Evolutionary conservation across 2,797 vertebrate species (phyloP).

Genomic region (Poeciliopsis paucimaculata): DNA sequence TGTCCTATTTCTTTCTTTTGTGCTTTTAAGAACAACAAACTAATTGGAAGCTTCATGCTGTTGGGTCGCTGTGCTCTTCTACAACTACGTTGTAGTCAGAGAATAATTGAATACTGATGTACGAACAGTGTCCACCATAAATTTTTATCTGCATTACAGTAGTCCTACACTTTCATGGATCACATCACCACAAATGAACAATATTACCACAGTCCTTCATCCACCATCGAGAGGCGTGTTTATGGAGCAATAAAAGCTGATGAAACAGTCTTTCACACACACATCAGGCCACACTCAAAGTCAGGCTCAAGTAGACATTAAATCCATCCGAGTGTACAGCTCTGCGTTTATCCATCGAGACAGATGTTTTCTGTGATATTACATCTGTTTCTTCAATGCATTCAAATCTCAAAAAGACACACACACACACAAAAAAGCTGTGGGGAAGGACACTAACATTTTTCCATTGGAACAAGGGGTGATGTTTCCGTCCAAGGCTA

Average conservation of each 20-base stretch:
- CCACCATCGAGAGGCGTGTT: slow-evolving; percentile 50
- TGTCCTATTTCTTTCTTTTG: neutral
- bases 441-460: slow-evolving; percentile 52
- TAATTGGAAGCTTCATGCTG: neutral
- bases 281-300: slow-evolving; percentile 14
- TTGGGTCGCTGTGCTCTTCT: neutral
- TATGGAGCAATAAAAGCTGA: slow-evolving; percentile 73
- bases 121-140: neutral
- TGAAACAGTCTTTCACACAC: slow-evolving; percentile 28
- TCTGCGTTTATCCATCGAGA: slow-evolving; percentile 61
- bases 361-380: slow-evolving; percentile 78
- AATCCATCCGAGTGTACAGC: slow-evolving; percentile 59
- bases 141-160: slow-evolving; percentile 1
- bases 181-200: slow-evolving; percentile 14
- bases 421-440: slow-evolving; percentile 19
- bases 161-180: neutral
- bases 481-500: slow-evolving; percentile 56
- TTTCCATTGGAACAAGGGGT: slow-evolving; percentile 58
- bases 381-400: slow-evolving; percentile 66
- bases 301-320: slow-evolving; percentile 30
- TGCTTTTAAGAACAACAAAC: neutral
- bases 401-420: slow-evolving; percentile 32
- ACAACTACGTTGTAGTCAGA: neutral
- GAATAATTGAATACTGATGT: neutral
- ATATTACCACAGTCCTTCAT: slow-evolving; percentile 2